Evolutionary conservation across 1,140 invertebrate species (phyloP).

Genomic region (Lerema accius): DNA sequence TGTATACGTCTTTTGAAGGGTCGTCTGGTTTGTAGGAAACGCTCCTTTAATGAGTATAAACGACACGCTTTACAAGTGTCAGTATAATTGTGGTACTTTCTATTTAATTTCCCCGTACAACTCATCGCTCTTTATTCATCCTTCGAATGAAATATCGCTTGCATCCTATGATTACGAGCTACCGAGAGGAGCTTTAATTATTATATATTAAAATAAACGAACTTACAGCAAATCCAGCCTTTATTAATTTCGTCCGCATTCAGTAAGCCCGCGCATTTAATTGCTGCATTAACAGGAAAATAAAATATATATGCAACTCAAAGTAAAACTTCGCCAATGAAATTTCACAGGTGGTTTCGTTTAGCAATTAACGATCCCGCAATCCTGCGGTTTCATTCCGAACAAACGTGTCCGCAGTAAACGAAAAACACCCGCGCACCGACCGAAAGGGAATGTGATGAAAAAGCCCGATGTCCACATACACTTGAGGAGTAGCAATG

Average conservation of each 20-base stretch:
- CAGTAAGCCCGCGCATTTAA: slow-evolving; percentile 41
- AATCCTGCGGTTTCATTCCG: slow-evolving; percentile 77
- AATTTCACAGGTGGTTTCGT: slow-evolving; percentile 71
- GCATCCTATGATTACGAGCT: slow-evolving; percentile 20
- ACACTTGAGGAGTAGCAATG: slow-evolving; percentile 77
- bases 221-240: slow-evolving; percentile 28
- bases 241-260: slow-evolving; percentile 26
- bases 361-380: slow-evolving; percentile 75
- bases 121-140: slow-evolving; percentile 9
- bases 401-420: slow-evolving; percentile 64
- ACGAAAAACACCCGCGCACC: slow-evolving; percentile 69
- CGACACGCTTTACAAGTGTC: neutral
- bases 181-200: slow-evolving; percentile 19
- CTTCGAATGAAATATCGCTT: slow-evolving; percentile 23
- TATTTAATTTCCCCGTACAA: slow-evolving; percentile 4
- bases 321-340: slow-evolving; percentile 67
- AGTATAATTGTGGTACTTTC: slow-evolving; percentile 15
- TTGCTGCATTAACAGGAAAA: slow-evolving; percentile 47
- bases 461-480: slow-evolving; percentile 78
- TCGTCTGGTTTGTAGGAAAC: neutral
- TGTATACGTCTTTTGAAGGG: slow-evolving; percentile 12
- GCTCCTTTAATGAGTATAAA: slow-evolving; percentile 5
- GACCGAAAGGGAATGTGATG: slow-evolving; percentile 79
- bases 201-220: slow-evolving; percentile 34
- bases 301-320: slow-evolving; percentile 54